Evolutionary conservation across 2,113 vertebrate species (phyloP).

Genomic region (Ceratotherium simum): DNA sequence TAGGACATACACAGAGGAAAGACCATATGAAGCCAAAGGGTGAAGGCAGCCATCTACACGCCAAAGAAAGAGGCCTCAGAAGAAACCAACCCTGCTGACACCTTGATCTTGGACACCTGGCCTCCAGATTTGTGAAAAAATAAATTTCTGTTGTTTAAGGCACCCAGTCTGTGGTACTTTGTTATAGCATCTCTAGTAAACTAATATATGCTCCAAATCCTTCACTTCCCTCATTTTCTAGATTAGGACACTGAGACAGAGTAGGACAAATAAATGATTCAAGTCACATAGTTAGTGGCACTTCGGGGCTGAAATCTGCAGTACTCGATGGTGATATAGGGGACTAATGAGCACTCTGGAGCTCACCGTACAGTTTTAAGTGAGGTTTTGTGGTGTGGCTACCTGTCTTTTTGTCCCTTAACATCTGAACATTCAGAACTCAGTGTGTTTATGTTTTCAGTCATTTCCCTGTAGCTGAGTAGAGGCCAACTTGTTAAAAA

Average conservation of each 20-base stretch:
- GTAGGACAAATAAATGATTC: neutral
- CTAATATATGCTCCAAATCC: rapidly evolving
- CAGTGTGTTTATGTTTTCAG: neutral
- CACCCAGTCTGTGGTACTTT: neutral
- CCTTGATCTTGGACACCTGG: neutral
- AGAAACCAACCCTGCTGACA: neutral
- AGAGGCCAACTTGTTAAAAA: neutral
- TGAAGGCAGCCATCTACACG: neutral
- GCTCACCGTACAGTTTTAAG: rapidly evolving
- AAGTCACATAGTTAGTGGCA: neutral
- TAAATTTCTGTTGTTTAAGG: neutral
- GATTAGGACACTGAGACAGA: neutral
- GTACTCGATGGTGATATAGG: rapidly evolving
- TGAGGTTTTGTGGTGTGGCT: neutral
- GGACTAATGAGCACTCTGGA: neutral
- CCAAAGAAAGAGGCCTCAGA: neutral
- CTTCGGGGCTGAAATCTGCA: neutral
- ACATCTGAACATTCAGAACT: neutral
- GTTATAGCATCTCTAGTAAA: neutral
- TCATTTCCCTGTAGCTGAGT: neutral
- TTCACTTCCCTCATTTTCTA: neutral
- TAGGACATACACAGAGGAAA: neutral
- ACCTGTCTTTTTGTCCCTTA: neutral
- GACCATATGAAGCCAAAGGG: neutral
- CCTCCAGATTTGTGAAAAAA: neutral